Percentiles rank a stretch among this genome's conserved stretches.
phyloP scores from a whole-genome alignment of 2,888 invertebrate genomes.

The Andrena flavipes region DNA sequence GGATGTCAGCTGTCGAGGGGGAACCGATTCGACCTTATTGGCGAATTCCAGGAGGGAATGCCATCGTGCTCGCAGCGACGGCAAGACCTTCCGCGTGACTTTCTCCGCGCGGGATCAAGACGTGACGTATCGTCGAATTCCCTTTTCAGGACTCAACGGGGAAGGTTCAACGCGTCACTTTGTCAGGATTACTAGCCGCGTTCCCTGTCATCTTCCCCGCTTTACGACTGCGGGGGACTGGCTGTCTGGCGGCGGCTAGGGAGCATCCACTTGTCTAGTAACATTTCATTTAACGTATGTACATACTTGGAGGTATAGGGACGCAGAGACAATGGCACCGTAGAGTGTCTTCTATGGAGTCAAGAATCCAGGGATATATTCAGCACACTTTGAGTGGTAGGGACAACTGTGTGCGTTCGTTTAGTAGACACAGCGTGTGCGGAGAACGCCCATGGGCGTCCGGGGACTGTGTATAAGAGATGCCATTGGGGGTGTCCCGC shows the following conservation, averaged over 20 bases:
- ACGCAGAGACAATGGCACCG: no score
- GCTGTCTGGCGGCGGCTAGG: background rate
- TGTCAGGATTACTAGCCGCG: constrained; percentile 22
- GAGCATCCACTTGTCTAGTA: background rate
- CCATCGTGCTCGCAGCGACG: constrained; percentile 11
- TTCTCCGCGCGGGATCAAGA: constrained; percentile 63
- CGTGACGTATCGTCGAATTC: constrained; percentile 63
- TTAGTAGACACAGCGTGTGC: no score
- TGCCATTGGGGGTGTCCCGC: no score
- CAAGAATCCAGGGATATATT: no score
- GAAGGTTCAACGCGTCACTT: constrained; percentile 29
- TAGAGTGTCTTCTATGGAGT: no score
- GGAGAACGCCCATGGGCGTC: no score
- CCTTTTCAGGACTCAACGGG: constrained; percentile 43
- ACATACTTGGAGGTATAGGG: no score
- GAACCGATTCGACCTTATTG: constrained; percentile 38
- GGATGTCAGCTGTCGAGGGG: constrained; percentile 29
- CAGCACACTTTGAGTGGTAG: no score
- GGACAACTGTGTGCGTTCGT: no score
- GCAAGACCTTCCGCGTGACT: constrained; percentile 51
- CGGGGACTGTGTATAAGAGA: no score
- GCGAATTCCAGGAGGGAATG: constrained; percentile 23
- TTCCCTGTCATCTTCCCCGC: background rate
- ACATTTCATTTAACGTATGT: no score
- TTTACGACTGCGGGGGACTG: background rate